Conservation (phyloP, 1,140 invertebrate species). For the Heliconius congener region DNA sequence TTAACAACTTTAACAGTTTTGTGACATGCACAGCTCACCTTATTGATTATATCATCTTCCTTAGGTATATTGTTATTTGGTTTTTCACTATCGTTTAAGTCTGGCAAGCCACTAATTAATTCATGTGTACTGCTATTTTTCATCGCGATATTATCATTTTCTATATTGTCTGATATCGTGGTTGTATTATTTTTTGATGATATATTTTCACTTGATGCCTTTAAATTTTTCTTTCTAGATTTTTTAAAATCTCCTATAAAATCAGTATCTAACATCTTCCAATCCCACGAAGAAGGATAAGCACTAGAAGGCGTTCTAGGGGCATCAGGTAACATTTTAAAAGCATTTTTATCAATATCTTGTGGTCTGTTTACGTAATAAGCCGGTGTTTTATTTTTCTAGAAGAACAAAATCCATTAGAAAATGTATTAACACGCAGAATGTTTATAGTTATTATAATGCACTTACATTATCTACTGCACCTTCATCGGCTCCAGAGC, state of each 20-base stretch:
- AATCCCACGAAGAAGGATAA: slow-evolving; percentile 87
- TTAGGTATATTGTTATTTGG: slow-evolving; percentile 45
- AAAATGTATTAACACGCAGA: not conserved
- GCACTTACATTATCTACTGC: slow-evolving; percentile 90
- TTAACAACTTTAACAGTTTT: slow-evolving; percentile 46
- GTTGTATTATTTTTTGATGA: slow-evolving; percentile 70
- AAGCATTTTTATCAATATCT: slow-evolving; percentile 86
- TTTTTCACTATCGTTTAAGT: slow-evolving; percentile 68
- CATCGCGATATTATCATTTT: slow-evolving; percentile 59
- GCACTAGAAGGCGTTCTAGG: slow-evolving; percentile 86
- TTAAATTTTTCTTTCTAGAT: slow-evolving; percentile 66
- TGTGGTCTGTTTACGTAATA: slow-evolving; percentile 89
- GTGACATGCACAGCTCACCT: slow-evolving; percentile 68
- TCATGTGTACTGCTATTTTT: slow-evolving; percentile 75
- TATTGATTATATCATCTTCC: slow-evolving; percentile 39
- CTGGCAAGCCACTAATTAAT: slow-evolving; percentile 68
- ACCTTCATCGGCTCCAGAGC: slow-evolving; percentile 89
- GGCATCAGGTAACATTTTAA: slow-evolving; percentile 89
- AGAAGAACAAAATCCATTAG: slow-evolving; percentile 52
- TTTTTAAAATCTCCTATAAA: slow-evolving; percentile 72
- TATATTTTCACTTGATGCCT: slow-evolving; percentile 75
- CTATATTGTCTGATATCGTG: slow-evolving; percentile 63
- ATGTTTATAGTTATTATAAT: slow-evolving; percentile 2
- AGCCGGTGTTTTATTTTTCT: slow-evolving; percentile 91
- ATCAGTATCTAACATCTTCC: slow-evolving; percentile 84